Conservation (phyloP, 2,797 vertebrate genomes). For the Macrochelys suwanniensis region DNA sequence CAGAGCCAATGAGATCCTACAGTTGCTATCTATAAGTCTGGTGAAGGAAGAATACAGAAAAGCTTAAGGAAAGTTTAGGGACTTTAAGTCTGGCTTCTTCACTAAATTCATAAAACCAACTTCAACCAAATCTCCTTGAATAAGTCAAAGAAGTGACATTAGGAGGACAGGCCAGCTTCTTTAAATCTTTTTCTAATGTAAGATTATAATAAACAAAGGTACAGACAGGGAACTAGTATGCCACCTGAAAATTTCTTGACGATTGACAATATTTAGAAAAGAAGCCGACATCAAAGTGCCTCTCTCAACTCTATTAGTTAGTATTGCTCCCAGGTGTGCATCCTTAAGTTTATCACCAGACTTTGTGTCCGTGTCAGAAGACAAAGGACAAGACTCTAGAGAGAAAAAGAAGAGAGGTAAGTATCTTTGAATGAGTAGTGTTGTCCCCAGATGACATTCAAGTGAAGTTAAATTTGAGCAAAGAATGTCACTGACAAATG, state of each 20-base stretch:
- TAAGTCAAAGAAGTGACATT: not conserved
- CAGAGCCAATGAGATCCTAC: not conserved
- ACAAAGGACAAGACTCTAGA: not conserved
- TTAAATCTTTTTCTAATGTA: not conserved
- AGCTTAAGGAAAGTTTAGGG: not conserved
- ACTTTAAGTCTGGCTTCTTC: not conserved
- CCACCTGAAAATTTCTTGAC: not conserved
- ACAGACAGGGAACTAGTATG: not conserved
- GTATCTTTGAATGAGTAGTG: not conserved
- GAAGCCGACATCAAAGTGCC: not conserved
- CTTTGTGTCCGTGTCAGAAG: not conserved
- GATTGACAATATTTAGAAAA: not conserved
- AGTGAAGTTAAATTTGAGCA: not conserved
- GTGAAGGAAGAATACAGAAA: not conserved
- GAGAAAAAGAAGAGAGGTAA: rapidly evolving
- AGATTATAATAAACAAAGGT: not conserved
- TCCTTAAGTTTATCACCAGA: not conserved
- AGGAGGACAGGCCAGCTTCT: not conserved
- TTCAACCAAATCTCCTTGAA: not conserved
- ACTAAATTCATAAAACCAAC: not conserved
- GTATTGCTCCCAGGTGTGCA: not conserved
- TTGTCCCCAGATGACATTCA: not conserved
- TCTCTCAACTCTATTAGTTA: not conserved
- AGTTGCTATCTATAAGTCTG: not conserved
- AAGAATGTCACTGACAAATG: not conserved